These are phyloP conservation scores for Operophtera brumata DNA, from an alignment of 2,888 invertebrate genomes.

Conservation along the genomic window DNA sequence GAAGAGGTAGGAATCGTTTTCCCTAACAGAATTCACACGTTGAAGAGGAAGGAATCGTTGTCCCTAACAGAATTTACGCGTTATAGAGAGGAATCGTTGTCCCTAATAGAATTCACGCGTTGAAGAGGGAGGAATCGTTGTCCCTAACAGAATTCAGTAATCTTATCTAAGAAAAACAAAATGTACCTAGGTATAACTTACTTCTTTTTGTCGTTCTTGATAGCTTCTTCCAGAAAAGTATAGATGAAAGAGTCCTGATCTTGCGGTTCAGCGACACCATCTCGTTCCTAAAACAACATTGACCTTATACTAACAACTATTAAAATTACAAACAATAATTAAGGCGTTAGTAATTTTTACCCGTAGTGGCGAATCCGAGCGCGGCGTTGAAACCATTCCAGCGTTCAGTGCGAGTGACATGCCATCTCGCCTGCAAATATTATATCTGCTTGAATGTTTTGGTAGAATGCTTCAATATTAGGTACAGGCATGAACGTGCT, in stretches of 20 bases:
- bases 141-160: not conserved
- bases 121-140: too few relatives aligned
- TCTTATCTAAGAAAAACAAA: not conserved
- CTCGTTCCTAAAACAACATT: conserved; percentile 19
- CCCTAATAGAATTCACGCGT: too few relatives aligned
- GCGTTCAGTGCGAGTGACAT: conserved; percentile 67
- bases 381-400: conserved; percentile 63
- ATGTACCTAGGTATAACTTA: conserved; percentile 37
- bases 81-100: too few relatives aligned
- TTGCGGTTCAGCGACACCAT: conserved; percentile 45
- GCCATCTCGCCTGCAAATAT: conserved; percentile 57
- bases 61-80: too few relatives aligned
- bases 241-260: conserved; percentile 71
- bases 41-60: too few relatives aligned
- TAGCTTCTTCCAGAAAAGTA: conserved; percentile 68
- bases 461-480: not conserved
- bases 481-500: too few relatives aligned
- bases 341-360: too few relatives aligned
- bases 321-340: too few relatives aligned
- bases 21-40: too few relatives aligned
- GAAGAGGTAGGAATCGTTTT: too few relatives aligned
- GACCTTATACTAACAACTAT: not conserved
- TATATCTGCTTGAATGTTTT: not conserved
- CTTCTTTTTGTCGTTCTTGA: conserved; percentile 70
- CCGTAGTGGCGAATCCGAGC: conserved; percentile 56